A percentile compares a stretch with the other conserved stretches of the same genome.
Conservation (phyloP, 2,888 invertebrate genomes). For the Athrips mouffetella region DNA sequence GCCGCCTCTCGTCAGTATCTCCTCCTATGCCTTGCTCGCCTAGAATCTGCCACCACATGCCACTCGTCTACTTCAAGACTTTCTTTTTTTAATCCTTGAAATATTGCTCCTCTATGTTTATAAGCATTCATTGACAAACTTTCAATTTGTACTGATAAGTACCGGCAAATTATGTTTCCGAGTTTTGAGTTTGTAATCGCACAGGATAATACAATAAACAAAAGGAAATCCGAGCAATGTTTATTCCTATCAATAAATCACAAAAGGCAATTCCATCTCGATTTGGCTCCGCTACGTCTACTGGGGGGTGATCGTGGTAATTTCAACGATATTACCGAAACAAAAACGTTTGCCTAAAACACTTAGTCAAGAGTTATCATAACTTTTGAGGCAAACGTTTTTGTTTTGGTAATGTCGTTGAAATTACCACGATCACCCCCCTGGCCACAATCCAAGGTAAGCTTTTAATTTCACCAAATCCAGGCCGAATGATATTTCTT, state of each 20-base stretch:
- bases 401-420: no score
- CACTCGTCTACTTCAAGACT: constrained; percentile 5
- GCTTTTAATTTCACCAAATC: constrained; percentile 45
- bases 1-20: constrained; percentile 56
- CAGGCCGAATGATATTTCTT: constrained; percentile 35
- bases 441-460: constrained; percentile 53
- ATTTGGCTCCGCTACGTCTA: constrained; percentile 39
- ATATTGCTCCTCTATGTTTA: background rate
- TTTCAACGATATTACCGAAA: no score
- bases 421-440: no score
- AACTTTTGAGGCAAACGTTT: no score
- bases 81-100: constrained; percentile 10
- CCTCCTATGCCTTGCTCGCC: constrained; percentile 40
- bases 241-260: constrained; percentile 46
- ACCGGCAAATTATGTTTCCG: background rate
- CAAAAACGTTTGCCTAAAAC: no score
- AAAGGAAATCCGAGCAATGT: constrained; percentile 30
- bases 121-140: no score
- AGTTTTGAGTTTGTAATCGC: background rate
- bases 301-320: no score
- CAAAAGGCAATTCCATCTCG: constrained; percentile 43
- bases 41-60: constrained; percentile 42
- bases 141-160: background rate
- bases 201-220: constrained; percentile 33
- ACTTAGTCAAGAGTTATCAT: no score